Percentiles rank a stretch among this genome's conserved stretches.
Conservation (phyloP, 2,797 vertebrate genomes). For the Sebastes taczanowskii region DNA sequence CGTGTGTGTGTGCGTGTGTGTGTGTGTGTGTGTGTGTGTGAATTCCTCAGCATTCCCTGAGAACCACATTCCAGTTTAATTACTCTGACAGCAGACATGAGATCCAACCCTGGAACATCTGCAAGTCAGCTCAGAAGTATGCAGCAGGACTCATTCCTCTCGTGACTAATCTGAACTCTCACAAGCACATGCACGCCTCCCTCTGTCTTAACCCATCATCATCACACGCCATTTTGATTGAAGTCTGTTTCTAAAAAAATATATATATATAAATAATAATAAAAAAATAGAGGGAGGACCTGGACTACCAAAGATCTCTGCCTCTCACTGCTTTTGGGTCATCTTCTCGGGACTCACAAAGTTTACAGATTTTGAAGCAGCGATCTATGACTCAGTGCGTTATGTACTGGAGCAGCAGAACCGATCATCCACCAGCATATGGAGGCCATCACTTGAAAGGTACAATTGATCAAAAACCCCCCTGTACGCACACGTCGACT, state of each 20-base stretch:
- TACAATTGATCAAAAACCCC: background rate
- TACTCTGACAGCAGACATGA: conserved; percentile 1
- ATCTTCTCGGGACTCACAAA: no score
- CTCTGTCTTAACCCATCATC: background rate
- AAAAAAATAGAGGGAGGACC: background rate
- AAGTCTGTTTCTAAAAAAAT: background rate
- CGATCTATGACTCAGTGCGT: background rate
- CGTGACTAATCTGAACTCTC: conserved; percentile 14
- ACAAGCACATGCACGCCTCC: conserved; percentile 38
- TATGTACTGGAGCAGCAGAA: background rate
- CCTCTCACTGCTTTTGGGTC: no score
- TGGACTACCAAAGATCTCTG: no score
- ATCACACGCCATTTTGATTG: background rate
- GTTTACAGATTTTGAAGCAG: background rate
- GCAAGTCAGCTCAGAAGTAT: conserved; percentile 41
- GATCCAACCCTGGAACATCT: conserved; percentile 44
- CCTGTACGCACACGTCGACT: background rate
- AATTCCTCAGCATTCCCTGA: conserved; percentile 23
- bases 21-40: background rate
- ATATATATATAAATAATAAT: no score
- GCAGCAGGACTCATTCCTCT: conserved; percentile 18
- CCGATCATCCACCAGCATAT: background rate
- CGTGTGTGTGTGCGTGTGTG: background rate
- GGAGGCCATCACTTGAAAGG: background rate
- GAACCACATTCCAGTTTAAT: conserved; percentile 58